Evolutionary conservation across 2,888 invertebrate genomes (phyloP), one percentile per base, ranked within the genome.

Genomic region (Trachelus iudaicus): DNA sequence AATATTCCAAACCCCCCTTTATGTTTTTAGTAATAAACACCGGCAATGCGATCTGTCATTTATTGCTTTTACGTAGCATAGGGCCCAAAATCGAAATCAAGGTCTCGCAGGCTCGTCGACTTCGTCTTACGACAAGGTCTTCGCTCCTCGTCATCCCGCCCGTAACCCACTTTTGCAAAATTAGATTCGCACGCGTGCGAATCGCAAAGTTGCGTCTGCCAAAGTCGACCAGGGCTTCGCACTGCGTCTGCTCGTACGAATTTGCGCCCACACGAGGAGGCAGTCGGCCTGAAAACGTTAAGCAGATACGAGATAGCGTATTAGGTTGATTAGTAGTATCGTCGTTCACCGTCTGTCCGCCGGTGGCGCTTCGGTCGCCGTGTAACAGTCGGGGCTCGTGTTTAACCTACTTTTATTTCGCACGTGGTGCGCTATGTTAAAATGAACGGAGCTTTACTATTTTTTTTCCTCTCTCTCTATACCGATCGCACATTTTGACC

Each of bases 91-190:
- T 40, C 40, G 6, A 6, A 40, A 4, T 40, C 6, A 6, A 0
- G 15, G 15, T 40, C 15, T 1, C 40, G 0, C 6, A 6, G 15
- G 40, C 6, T 35, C 23, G 40, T 40, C 15, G 15, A 6, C 15
- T 40, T 40, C 31, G 30, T 15, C 4, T 9, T 11, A 11, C 33
- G 33, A 33, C 33, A 69, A 30, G 69, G 30, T 33, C 4, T 30
- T 33, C 56, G n/a, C 56, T 76, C n/a, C 69, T 56, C 74, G 71
- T 77, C 74, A 78, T 69, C 34, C 12, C 71, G 71, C 78, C 76
- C 79, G 78, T 83, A 84, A 84, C 83, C 83, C 80, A 83, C 81
- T 84, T 83, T 83, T 78, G 84, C 83, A 84, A 84, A 84, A 84
- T 84, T 84, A 84, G 84, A 83, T 83, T 82, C 80, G 80, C 82